phyloP scores from a whole-genome alignment of 2,113 vertebrate genomes.

The Mesocricetus auratus region DNA sequence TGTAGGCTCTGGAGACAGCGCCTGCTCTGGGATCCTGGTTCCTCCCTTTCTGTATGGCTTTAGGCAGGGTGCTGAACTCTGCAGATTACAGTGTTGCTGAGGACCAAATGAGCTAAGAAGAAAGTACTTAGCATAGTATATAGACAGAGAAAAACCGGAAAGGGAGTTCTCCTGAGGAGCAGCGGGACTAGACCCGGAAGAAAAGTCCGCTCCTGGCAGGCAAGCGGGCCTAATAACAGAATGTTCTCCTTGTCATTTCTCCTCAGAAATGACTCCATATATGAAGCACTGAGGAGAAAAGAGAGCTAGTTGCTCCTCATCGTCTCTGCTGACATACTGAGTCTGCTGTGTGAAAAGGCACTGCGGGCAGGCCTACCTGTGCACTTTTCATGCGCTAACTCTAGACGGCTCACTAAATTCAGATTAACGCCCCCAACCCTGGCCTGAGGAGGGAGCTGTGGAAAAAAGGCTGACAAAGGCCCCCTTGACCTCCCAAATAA shows the following conservation, averaged over 20 bases:
- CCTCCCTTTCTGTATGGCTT: neutral
- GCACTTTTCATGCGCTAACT: neutral
- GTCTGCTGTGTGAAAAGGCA: neutral
- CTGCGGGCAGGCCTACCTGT: neutral
- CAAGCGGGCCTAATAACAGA: no score
- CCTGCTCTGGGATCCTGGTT: neutral
- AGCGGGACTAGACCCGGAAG: neutral
- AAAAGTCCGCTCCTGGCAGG: neutral
- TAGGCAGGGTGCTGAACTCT: neutral
- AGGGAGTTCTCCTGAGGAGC: neutral
- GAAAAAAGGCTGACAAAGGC: slow-evolving; percentile 25
- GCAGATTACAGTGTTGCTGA: neutral
- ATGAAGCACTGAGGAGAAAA: neutral
- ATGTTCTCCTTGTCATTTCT: neutral
- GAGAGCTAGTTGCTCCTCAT: neutral
- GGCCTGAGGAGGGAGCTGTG: neutral
- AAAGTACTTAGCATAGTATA: neutral
- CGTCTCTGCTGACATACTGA: neutral
- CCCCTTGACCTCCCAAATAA: slow-evolving; percentile 12
- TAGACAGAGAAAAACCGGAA: neutral
- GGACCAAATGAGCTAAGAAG: no score
- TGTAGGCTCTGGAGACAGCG: neutral
- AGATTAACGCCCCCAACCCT: neutral
- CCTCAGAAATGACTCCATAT: neutral
- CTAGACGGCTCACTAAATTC: neutral